Base-by-base conservation (phyloP, 2,113 vertebrate genomes). In the Ictidomys tridecemlineatus region DNA sequence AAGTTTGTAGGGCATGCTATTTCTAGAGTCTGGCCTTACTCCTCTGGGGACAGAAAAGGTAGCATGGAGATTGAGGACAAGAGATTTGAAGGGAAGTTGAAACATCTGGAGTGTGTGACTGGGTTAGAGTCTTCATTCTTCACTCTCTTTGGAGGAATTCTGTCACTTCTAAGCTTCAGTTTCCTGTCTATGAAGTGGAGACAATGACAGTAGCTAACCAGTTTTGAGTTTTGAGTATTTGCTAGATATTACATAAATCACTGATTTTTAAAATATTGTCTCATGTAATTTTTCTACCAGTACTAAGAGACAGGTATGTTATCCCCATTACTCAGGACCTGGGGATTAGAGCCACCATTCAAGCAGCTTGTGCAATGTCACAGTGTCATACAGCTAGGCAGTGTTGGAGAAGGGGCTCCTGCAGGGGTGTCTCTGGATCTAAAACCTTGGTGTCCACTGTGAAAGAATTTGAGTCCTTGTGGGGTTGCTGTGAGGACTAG, bases 1-100 rank as follows among this genome's bases (percentile, higher is more conserved):
- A 22, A 13, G 28, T n/a, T 42, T 34, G 39, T 26, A 6, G 2
- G 7, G 1, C 10, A 4, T 17, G 6, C 48, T 22, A 0, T 42
- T 9, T 20, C 72, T 61, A 26, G 24, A 37, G 17, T 13, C 8
- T 28, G n/a, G 30, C 74, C 79, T 63, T 2, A 4, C 7, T 3
- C 32, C 18, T 30, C 85, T 53, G 5, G 5, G 20, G 8, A 24
- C 9, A 48, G 17, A 32, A 82, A 26, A 10, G 69, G 16, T 2
- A 34, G 67, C 13, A 5, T 28, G 74, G 76, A 45, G 45, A 20
- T 28, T 30, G 8, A n/a, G 39, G 32, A 53, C 48, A 42, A 58
- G 53, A 63, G 20, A 37, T 32, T 37, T 30, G 26, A 8, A 74
- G 32, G 73, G 14, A 67, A 26, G 48, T 3, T 32, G 24, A 63